A percentile compares a stretch with the other conserved stretches of the same genome.
phyloP scores from a whole-genome alignment of 2,888 invertebrate genomes.

The Eledona agricola region DNA sequence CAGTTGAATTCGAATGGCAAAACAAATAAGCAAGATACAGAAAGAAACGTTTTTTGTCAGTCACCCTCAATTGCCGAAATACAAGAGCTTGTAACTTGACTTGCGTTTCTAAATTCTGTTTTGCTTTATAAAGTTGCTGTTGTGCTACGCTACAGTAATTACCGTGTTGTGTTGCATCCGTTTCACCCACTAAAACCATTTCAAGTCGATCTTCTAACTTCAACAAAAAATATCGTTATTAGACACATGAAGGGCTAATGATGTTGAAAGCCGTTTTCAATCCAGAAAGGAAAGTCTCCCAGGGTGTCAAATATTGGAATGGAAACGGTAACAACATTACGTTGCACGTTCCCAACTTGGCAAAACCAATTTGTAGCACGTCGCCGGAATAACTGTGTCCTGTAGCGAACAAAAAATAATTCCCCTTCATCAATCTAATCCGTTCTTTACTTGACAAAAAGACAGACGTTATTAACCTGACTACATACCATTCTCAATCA shows the following conservation, averaged over 20 bases:
- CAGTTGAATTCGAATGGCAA: no score
- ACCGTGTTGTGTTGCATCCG: no score
- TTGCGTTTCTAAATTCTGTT: no score
- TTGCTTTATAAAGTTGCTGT: no score
- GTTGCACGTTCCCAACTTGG: constrained; percentile 23
- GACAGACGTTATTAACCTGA: constrained; percentile 13
- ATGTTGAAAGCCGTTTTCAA: constrained; percentile 17
- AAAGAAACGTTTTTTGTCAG: no score
- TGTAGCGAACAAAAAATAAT: constrained; percentile 7
- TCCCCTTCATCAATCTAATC: constrained; percentile 13
- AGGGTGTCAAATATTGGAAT: constrained; percentile 22
- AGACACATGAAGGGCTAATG: constrained; percentile 27
- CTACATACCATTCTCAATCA: constrained; percentile 14
- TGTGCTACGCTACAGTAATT: no score
- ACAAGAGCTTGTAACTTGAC: no score
- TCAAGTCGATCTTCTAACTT: no score
- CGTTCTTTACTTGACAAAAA: constrained; percentile 6
- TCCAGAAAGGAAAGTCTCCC: constrained; percentile 19
- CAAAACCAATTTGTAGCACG: constrained; percentile 30
- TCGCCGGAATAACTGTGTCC: constrained; percentile 10
- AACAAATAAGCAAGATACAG: no score
- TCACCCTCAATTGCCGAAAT: no score
- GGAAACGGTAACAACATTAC: constrained; percentile 32
- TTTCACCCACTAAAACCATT: no score
- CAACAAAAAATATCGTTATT: no score